Conservation (phyloP, 2,888 invertebrate species). For the Caenorhabditis plicata region DNA sequence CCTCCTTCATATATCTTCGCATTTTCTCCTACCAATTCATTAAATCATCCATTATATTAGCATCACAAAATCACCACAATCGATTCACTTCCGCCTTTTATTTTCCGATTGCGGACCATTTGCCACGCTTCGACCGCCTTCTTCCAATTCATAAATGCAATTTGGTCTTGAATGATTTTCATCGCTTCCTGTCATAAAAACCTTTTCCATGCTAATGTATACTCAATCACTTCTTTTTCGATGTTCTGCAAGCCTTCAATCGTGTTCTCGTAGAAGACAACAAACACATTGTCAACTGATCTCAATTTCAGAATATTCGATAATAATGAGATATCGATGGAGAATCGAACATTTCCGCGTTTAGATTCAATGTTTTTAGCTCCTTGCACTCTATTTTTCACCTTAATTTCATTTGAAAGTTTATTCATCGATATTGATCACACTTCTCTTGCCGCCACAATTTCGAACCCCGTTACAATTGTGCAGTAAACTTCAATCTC, state of each 20-base stretch:
- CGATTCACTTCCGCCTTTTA: conserved; percentile 11
- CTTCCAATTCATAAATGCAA: conserved; percentile 27
- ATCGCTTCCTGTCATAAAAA: conserved; percentile 20
- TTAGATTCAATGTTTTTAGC: conserved; percentile 32
- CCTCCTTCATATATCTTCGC: conserved; percentile 6
- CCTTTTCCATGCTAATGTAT: not conserved
- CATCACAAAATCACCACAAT: too few relatives aligned
- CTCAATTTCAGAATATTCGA: conserved; percentile 18
- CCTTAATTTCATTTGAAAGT: conserved; percentile 4
- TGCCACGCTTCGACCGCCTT: conserved; percentile 27
- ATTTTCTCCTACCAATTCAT: too few relatives aligned
- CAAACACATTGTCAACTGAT: conserved; percentile 38
- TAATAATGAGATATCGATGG: conserved; percentile 51
- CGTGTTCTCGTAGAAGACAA: conserved; percentile 23
- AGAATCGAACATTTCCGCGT: conserved; percentile 62
- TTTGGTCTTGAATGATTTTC: conserved; percentile 9
- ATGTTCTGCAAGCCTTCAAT: conserved; percentile 16
- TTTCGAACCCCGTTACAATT: conserved; percentile 68
- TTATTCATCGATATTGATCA: too few relatives aligned
- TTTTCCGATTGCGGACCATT: conserved; percentile 1
- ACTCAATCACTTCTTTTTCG: conserved; percentile 13
- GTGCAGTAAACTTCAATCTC: conserved; percentile 45
- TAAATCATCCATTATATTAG: too few relatives aligned
- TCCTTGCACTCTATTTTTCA: not conserved
- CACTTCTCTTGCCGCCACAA: conserved; percentile 66